Base-by-base conservation (phyloP, 1,140 invertebrate species). In the Leptinotarsa undecemlineata region DNA sequence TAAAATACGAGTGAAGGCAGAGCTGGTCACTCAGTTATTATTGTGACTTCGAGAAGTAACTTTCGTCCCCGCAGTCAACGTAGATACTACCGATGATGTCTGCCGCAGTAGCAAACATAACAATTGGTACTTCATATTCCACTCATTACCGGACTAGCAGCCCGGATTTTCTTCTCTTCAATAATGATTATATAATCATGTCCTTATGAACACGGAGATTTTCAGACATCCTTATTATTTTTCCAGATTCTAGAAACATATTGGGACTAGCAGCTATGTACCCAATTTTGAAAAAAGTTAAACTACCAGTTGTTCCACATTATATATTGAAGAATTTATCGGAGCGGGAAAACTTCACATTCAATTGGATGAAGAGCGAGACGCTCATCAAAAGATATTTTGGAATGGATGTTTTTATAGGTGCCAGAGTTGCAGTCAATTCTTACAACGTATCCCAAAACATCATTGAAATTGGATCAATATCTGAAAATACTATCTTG, bases 381-480 rank as follows among this genome's bases (percentile, higher is more conserved):
- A 90, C 89, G 19, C 86, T 87, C 42, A 85, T 92, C 1, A 92
- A 93, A 77, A 89, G 85, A 74, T 81, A 88, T 48, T 82, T 92
- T 2, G 88, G 88, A 11, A 88, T 90, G 84, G 92, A 93, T 76
- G 81, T 92, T 1, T 88, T 93, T 1, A 89, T 93, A 72, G 91
- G 92, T 0, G 90, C 92, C 67, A 88, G 89, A 74, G 87, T 93
- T 17, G 87, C 89, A 78, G 87, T 89, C 0, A 90, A 93, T 86
- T 89, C 90, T 0, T 88, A 87, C 66, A 92, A 93, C 79, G 88
- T 88, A 3, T 88, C 87, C 2, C 82, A 88, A 3, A 92, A 91
- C 80, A 84, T 90, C 67, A 86, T 93, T 21, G 86, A 89, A 5
- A 83, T 94, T 72, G 91, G 91, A 64, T 87, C 88, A 14, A 48